Base-by-base conservation (phyloP, 2,888 invertebrate genomes). In the Herminia tarsipennalis region DNA sequence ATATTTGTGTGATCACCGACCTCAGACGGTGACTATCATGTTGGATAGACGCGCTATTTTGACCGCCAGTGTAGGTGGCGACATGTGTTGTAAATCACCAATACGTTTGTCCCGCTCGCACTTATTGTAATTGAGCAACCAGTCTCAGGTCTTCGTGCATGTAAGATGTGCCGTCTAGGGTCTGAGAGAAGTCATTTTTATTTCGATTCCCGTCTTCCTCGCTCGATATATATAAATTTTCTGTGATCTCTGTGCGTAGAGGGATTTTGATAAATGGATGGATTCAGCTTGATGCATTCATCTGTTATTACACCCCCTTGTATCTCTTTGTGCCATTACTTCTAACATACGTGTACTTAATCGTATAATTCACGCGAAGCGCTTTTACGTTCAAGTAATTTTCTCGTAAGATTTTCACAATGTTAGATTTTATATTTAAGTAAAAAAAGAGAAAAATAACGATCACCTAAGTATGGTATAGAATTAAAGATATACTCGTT, bases 401-500 rank as follows among this genome's bases (percentile, higher is more conserved):
- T 66, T 64, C 44, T 67, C 44, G 55, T 59, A 69, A 69, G 52
- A 60, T 65, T 57, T 65, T 70, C 70, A 75, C 66, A 65, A 61
- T 66, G 71, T 73, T 78, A 76, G 71, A 75, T 78, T 78, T 78
- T 38, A 60, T 73, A 73, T 66, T 65, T 68, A 73, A 73, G 46
- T 53, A 66, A 70, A 73, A 73, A 70, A 63, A 35, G 55, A 71
- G 64, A 76, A 83, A 81, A 83, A 82, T 72, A 57, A 70, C 76
- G 78, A 80, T 83, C 74, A 64, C 73, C 57, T 78, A 71, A 71
- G 62, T 77, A 77, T 81, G 71, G 66, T 70, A 70, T 89, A 87
- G 81, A 43, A 69, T 72, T 78, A 80, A 77, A 54, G 67, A 81
- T 78, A 86, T 88, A 88, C 88, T 87, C 86, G 72, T 86, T 79